Conservation (phyloP, 2,888 invertebrate genomes). For the Elegia similella region DNA sequence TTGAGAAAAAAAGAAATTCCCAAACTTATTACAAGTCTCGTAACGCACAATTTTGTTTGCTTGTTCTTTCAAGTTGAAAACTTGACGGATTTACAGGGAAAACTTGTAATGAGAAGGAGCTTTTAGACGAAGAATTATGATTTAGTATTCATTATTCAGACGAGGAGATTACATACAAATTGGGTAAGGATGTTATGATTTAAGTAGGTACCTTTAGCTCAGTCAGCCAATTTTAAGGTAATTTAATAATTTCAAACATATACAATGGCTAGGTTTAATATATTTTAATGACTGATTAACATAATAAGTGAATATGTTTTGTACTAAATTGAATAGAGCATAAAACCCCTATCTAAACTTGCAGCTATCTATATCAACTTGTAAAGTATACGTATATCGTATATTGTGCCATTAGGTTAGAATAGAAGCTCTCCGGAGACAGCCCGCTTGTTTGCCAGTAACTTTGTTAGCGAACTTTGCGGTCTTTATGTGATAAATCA, state of each 20-base stretch:
- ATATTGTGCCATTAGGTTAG: constrained; percentile 1
- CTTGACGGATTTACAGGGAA: constrained; percentile 13
- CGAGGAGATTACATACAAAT: constrained; percentile 9
- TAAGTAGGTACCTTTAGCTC: neutral
- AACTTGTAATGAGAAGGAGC: constrained; percentile 18
- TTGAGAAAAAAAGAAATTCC: constrained; percentile 1
- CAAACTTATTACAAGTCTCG: constrained; percentile 2
- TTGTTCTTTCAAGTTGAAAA: constrained; percentile 7
- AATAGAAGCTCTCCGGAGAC: constrained; percentile 2
- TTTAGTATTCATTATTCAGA: constrained; percentile 15
- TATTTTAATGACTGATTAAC: too few relatives aligned
- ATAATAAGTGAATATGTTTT: too few relatives aligned
- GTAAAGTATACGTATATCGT: neutral
- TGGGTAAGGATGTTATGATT: neutral
- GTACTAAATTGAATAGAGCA: too few relatives aligned
- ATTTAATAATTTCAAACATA: too few relatives aligned
- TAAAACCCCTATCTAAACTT: neutral
- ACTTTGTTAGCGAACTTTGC: constrained; percentile 16
- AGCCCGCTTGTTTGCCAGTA: constrained; percentile 9
- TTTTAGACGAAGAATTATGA: constrained; percentile 1
- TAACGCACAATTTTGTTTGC: constrained; percentile 9
- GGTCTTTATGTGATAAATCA: constrained; percentile 14
- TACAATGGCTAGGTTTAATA: too few relatives aligned
- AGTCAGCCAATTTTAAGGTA: too few relatives aligned
- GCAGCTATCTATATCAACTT: neutral